These are phyloP conservation scores for Nymphalis urticae DNA, from an alignment of 2,888 invertebrate species.

Conservation along the genomic window DNA sequence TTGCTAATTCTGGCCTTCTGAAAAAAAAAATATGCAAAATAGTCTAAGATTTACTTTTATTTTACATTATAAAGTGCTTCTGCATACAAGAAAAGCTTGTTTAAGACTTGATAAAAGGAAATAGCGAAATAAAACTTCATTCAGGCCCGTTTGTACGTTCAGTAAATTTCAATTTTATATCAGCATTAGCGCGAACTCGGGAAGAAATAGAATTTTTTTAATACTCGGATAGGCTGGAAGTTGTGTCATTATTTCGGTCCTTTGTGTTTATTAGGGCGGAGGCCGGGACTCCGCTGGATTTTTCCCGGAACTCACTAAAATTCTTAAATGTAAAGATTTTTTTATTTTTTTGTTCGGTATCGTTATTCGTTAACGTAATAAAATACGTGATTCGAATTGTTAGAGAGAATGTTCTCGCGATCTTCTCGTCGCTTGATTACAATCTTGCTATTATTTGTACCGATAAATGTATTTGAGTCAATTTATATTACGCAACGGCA, in stretches of 20 bases:
- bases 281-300: constrained; percentile 16
- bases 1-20: too few relatives aligned
- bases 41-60: too few relatives aligned
- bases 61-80: background rate
- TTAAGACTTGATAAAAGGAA: background rate
- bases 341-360: background rate
- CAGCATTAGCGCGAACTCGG: constrained; percentile 31
- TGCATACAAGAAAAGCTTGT: background rate
- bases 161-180: constrained; percentile 34
- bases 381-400: constrained; percentile 5
- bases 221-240: constrained; percentile 25
- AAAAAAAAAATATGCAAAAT: too few relatives aligned
- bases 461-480: background rate
- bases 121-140: background rate
- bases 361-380: background rate
- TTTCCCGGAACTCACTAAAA: constrained; percentile 6
- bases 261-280: constrained; percentile 33
- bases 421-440: background rate
- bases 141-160: constrained; percentile 11
- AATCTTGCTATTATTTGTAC: background rate
- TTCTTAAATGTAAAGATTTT: constrained; percentile 15
- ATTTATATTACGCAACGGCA: background rate
- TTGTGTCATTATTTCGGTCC: constrained; percentile 24
- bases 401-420: background rate
- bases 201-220: constrained; percentile 27